phyloP scores from a whole-genome alignment of 2,797 vertebrate species.

The Epinephelus malabaricus region DNA sequence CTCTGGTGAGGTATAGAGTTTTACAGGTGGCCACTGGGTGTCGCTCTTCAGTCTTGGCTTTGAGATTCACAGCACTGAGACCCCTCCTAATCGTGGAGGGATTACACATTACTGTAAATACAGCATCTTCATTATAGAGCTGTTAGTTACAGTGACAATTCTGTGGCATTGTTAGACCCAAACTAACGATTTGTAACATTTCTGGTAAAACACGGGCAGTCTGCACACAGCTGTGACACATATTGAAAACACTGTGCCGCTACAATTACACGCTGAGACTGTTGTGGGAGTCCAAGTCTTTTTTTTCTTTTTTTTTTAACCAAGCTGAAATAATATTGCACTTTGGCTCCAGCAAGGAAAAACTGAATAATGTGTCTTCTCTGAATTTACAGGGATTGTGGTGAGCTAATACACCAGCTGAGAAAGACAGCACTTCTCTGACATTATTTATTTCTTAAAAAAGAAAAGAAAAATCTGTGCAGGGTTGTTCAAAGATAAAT shows the following conservation, averaged over 20 bases:
- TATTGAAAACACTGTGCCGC: background rate
- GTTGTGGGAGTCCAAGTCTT: background rate
- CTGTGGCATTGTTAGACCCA: conserved; percentile 8
- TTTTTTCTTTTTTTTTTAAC: background rate
- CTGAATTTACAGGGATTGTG: background rate
- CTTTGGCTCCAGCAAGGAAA: background rate
- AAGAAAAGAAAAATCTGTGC: conserved; percentile 3
- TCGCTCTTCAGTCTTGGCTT: conserved; percentile 54
- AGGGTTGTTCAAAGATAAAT: background rate
- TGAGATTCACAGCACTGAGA: conserved; percentile 12
- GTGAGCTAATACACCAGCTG: background rate
- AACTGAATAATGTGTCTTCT: background rate
- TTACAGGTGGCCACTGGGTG: conserved; percentile 61
- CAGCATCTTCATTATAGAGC: conserved; percentile 18
- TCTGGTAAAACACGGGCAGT: conserved; percentile 1
- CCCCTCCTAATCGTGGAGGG: conserved; percentile 2
- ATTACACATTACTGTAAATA: conserved; percentile 35
- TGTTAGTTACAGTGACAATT: conserved; percentile 24
- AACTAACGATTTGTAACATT: conserved; percentile 15
- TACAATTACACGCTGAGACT: background rate
- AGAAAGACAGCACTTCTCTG: background rate
- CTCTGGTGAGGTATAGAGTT: conserved; percentile 8
- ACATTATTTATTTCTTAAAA: background rate
- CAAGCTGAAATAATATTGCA: background rate
- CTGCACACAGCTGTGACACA: conserved; percentile 4